phyloP scores from a whole-genome alignment of 2,797 vertebrate species.

The Periophthalmus magnuspinnatus region DNA sequence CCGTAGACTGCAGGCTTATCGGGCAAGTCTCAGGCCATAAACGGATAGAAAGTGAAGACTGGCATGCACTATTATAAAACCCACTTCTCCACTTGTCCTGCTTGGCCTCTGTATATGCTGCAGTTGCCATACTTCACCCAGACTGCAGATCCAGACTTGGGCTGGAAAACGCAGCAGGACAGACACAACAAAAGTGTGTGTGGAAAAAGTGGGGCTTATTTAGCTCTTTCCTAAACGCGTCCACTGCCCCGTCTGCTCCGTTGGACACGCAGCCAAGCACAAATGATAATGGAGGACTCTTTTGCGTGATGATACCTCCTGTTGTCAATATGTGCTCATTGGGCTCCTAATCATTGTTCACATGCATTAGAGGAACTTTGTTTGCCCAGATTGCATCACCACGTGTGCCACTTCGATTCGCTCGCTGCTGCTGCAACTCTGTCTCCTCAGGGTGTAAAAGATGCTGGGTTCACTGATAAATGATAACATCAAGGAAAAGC shows the following conservation, averaged over 20 bases:
- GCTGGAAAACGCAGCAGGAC: not conserved
- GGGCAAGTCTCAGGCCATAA: not conserved
- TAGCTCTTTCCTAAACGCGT: slow-evolving; percentile 13
- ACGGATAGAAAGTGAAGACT: not conserved
- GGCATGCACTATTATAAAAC: slow-evolving; percentile 5
- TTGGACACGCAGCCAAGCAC: slow-evolving; percentile 21
- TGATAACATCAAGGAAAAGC: slow-evolving; percentile 17
- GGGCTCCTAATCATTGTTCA: slow-evolving; percentile 33
- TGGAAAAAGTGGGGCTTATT: slow-evolving; percentile 21
- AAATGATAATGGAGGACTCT: slow-evolving; percentile 22
- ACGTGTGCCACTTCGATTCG: slow-evolving; percentile 28
- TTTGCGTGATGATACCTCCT: slow-evolving; percentile 21
- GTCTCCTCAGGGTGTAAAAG: not conserved
- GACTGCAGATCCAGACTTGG: slow-evolving; percentile 4
- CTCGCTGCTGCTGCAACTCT: slow-evolving; percentile 4
- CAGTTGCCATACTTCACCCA: slow-evolving; percentile 16
- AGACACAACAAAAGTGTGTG: not conserved
- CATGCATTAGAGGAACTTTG: slow-evolving; percentile 29
- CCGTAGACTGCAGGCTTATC: not conserved
- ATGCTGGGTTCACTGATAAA: slow-evolving; percentile 32
- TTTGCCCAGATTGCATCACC: slow-evolving; percentile 34
- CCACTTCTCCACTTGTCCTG: slow-evolving; percentile 19
- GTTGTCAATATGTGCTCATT: slow-evolving; percentile 35
- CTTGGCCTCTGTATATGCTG: slow-evolving; percentile 6
- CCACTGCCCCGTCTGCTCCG: slow-evolving; percentile 12